phyloP scores from a whole-genome alignment of 2,113 vertebrate species.

The Onychostruthus taczanowskii region DNA sequence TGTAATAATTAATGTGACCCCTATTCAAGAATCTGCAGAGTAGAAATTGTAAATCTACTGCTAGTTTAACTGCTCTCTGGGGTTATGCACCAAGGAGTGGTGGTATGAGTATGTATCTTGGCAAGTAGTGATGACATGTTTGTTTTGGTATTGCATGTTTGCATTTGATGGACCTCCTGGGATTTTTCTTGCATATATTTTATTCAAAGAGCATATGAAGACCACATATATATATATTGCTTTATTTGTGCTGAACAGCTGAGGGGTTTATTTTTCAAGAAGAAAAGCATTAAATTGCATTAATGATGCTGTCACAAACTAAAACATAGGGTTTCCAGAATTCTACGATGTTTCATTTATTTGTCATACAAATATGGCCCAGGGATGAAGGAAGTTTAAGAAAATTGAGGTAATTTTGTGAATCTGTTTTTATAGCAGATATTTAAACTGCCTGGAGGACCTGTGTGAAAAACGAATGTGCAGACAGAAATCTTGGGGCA shows the following conservation, averaged over 20 bases:
- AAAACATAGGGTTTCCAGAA: background rate
- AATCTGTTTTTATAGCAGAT: background rate
- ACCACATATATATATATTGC: background rate
- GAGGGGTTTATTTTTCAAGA: background rate
- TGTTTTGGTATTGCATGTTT: background rate
- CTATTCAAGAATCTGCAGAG: background rate
- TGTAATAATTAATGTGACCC: background rate
- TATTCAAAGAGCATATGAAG: background rate
- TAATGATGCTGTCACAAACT: background rate
- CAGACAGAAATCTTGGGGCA: background rate
- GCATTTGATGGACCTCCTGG: background rate
- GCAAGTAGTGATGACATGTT: background rate
- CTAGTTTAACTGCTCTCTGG: background rate
- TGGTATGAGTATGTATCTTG: background rate
- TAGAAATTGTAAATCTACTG: background rate
- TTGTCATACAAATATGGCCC: background rate
- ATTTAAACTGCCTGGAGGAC: background rate
- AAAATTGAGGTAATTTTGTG: background rate
- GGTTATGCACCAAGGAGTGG: background rate
- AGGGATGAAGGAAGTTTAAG: background rate
- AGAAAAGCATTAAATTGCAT: background rate
- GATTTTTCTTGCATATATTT: background rate
- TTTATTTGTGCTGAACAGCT: background rate
- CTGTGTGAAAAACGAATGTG: background rate
- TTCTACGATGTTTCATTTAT: background rate